These are phyloP conservation scores for Microcebus griseorufus DNA, from an alignment of 2,113 vertebrate genomes.

Conservation along the genomic window DNA sequence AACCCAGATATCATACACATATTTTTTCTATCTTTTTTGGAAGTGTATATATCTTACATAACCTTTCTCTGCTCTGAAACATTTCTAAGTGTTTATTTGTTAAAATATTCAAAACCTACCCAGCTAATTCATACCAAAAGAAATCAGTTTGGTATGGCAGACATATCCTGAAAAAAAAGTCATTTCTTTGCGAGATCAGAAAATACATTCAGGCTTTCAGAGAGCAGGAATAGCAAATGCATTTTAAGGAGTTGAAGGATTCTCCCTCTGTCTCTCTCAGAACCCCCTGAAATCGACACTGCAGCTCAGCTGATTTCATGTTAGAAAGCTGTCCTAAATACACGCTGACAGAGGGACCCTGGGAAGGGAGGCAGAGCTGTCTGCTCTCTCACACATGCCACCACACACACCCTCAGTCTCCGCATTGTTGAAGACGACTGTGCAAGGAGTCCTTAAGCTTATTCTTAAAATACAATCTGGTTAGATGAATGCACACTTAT, in stretches of 20 bases:
- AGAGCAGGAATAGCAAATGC: constrained; percentile 43
- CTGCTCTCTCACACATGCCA: constrained; percentile 17
- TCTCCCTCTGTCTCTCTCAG: not conserved
- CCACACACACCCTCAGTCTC: not conserved
- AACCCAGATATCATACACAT: not conserved
- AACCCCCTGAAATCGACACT: constrained; percentile 4
- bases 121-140: constrained; percentile 32
- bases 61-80: not conserved
- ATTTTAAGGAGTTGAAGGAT: constrained; percentile 36
- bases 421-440: constrained; percentile 67
- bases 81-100: constrained; percentile 37
- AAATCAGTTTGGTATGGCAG: not conserved
- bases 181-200: not conserved
- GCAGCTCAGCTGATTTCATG: constrained; percentile 22
- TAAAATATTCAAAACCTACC: constrained; percentile 17
- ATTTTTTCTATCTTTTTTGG: not conserved
- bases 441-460: constrained; percentile 53
- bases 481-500: constrained; percentile 39
- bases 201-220: constrained; percentile 13
- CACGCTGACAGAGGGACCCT: constrained; percentile 61
- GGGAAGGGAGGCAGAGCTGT: constrained; percentile 42
- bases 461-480: constrained; percentile 62
- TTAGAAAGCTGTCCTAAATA: constrained; percentile 76
- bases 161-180: not conserved
- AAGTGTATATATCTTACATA: not conserved